phyloP scores from a whole-genome alignment of 2,797 vertebrate genomes.

The Morelia viridis region DNA sequence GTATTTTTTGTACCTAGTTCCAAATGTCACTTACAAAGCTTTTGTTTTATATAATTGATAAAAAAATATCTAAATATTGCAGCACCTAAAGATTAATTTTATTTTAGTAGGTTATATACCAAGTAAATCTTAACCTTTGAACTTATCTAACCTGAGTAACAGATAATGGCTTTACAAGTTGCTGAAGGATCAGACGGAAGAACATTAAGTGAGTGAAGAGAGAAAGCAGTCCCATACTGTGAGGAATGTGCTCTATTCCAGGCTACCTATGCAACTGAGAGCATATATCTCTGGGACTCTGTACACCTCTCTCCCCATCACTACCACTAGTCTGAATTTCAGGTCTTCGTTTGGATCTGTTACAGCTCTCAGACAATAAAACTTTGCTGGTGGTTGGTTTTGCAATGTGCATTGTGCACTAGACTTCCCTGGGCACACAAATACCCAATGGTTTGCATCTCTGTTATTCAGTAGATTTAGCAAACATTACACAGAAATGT shows the following conservation, averaged over 20 bases:
- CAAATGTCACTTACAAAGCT: background rate
- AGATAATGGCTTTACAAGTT: background rate
- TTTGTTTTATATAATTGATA: background rate
- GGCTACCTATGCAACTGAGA: background rate
- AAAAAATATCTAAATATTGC: background rate
- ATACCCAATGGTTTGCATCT: constrained; percentile 2
- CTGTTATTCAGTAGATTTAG: background rate
- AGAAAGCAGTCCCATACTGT: too few relatives aligned
- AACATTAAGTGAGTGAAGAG: background rate
- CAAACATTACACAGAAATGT: background rate
- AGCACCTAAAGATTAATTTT: background rate
- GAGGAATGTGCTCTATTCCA: background rate
- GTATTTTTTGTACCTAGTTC: background rate
- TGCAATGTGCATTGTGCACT: background rate
- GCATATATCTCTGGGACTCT: background rate
- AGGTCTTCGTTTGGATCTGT: background rate
- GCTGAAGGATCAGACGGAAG: background rate
- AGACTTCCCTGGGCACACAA: background rate
- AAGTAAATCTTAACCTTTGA: background rate
- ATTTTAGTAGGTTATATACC: background rate
- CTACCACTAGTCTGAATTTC: background rate
- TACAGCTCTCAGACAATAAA: constrained; percentile 1
- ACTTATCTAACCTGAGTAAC: background rate
- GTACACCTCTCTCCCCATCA: background rate
- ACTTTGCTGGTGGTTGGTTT: background rate